These are phyloP conservation scores for Mastomys natalensis DNA, from an alignment of 2,113 vertebrate species.

Conservation along the genomic window DNA sequence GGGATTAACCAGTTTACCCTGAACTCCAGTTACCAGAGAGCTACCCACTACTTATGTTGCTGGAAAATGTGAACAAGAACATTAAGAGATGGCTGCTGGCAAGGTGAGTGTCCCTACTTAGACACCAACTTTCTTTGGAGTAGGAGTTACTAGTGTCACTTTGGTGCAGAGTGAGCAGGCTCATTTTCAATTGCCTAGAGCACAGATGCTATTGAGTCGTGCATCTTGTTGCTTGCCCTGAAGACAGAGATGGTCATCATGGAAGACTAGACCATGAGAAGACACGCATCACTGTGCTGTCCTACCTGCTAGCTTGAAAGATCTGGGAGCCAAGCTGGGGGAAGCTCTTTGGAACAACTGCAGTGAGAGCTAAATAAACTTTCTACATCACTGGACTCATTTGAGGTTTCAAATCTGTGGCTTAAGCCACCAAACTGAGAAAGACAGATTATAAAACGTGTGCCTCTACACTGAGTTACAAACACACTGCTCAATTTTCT, in stretches of 20 bases:
- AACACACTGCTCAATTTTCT: background rate
- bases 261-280: background rate
- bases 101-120: background rate
- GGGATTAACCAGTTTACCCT: background rate
- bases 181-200: background rate
- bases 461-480: background rate
- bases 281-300: background rate
- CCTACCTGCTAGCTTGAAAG: background rate
- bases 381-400: background rate
- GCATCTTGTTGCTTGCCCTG: background rate
- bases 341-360: background rate
- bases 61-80: background rate
- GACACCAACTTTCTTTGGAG: background rate
- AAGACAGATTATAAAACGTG: background rate
- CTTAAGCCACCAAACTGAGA: background rate
- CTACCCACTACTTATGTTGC: no score
- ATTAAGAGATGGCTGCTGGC: background rate
- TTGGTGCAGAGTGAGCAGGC: background rate
- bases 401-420: background rate
- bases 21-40: background rate
- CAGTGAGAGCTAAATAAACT: background rate
- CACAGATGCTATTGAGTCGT: background rate
- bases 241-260: accelerated
- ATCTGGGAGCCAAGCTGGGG: background rate
- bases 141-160: background rate